Conservation (phyloP, 2,797 vertebrate species). For the Siniperca scherzeri region DNA sequence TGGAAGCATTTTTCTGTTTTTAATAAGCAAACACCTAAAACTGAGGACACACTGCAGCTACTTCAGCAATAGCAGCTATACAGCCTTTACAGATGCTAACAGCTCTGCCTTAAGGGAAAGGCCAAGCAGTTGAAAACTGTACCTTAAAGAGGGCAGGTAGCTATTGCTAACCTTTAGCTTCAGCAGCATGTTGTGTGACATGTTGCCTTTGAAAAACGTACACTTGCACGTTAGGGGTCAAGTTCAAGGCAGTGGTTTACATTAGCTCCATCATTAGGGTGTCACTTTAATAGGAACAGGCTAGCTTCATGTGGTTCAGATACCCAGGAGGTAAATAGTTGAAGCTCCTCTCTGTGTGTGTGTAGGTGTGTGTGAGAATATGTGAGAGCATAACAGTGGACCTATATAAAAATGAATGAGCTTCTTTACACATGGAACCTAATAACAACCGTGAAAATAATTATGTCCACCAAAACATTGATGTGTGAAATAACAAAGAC, state of each 20-base stretch:
- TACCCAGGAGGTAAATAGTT: background rate
- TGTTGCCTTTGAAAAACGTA: background rate
- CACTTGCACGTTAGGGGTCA: background rate
- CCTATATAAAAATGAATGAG: slow-evolving; percentile 13
- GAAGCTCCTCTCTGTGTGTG: background rate
- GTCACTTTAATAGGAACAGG: background rate
- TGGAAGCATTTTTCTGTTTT: slow-evolving; percentile 31
- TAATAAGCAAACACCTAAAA: slow-evolving; percentile 44
- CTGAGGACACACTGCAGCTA: slow-evolving; percentile 28
- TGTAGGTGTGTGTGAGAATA: background rate
- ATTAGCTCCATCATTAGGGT: background rate
- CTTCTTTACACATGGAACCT: slow-evolving; percentile 13
- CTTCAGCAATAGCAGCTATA: slow-evolving; percentile 12
- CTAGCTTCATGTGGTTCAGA: background rate
- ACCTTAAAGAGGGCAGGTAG: background rate
- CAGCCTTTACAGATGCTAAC: slow-evolving; percentile 23
- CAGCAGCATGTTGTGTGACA: background rate
- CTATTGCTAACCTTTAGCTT: background rate
- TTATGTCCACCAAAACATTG: slow-evolving; percentile 24
- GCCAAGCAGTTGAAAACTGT: slow-evolving; percentile 1
- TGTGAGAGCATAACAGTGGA: background rate
- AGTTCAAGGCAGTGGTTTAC: slow-evolving; percentile 15
- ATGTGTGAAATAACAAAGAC: slow-evolving; percentile 35
- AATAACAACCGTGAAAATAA: slow-evolving; percentile 34
- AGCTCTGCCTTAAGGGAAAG: slow-evolving; percentile 17